A percentile compares a stretch with the other conserved stretches of the same genome.
These are phyloP conservation scores for Antitype chi DNA, from an alignment of 2,888 invertebrate genomes.

Conservation along the genomic window DNA sequence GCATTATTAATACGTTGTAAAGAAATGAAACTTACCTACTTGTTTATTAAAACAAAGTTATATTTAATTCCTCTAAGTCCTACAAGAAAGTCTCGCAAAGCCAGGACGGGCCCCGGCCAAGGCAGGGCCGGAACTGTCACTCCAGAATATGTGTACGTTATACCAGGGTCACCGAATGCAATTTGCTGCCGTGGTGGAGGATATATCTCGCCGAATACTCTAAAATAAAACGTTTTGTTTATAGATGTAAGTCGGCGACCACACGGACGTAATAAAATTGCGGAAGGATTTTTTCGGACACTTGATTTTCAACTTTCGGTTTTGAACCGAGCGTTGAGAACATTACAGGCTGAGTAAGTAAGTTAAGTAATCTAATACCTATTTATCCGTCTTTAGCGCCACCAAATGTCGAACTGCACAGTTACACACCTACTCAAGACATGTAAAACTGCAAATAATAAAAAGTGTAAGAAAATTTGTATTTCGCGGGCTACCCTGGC, in stretches of 20 bases:
- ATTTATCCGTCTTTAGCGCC: no score
- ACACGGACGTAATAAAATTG: no score
- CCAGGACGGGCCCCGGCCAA: slow-evolving; percentile 90
- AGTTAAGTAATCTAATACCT: no score
- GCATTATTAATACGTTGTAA: not conserved
- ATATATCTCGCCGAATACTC: slow-evolving; percentile 92
- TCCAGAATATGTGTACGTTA: slow-evolving; percentile 92
- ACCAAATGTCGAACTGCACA: no score
- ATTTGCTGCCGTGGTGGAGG: slow-evolving; percentile 93
- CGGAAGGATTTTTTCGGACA: no score
- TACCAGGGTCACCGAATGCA: slow-evolving; percentile 92
- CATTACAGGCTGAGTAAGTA: no score
- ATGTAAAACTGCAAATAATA: no score
- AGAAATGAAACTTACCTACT: slow-evolving; percentile 85
- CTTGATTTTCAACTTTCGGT: no score
- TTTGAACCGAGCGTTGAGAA: no score
- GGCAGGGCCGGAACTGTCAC: slow-evolving; percentile 91
- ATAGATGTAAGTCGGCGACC: not conserved
- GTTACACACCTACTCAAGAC: no score
- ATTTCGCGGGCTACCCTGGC: no score
- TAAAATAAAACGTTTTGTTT: slow-evolving; percentile 66
- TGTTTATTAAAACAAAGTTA: slow-evolving; percentile 92
- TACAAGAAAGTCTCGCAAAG: slow-evolving; percentile 88
- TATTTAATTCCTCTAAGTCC: slow-evolving; percentile 89
- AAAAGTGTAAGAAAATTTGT: no score